Evolutionary conservation across 2,113 vertebrate species (phyloP).

Genomic region (Sakesphorus luctuosus): DNA sequence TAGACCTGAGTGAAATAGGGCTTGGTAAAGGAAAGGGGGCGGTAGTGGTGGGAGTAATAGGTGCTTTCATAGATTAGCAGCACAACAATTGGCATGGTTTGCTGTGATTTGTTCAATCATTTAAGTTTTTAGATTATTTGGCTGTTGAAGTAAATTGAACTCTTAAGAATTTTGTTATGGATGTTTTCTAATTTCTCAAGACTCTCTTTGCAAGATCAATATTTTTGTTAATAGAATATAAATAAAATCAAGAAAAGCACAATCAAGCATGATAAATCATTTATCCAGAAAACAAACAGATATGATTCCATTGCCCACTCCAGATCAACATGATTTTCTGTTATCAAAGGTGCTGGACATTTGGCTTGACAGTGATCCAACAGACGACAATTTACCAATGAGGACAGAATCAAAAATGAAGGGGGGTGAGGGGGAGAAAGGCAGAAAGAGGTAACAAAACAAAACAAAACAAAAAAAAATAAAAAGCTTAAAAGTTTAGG

Average conservation of each 20-base stretch:
- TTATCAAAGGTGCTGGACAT: not conserved
- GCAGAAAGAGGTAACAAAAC: accelerated
- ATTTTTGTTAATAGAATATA: not conserved
- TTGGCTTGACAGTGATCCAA: not conserved
- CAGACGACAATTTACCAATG: not conserved
- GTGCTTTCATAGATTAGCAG: not conserved
- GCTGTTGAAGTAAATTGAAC: not conserved
- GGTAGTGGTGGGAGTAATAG: not conserved
- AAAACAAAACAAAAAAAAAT: not conserved
- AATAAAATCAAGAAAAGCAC: not conserved
- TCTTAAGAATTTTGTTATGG: not conserved
- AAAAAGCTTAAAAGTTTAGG: not conserved
- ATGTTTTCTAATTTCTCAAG: not conserved
- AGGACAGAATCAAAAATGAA: not conserved
- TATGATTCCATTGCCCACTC: not conserved
- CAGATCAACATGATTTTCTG: not conserved
- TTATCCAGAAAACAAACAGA: not conserved
- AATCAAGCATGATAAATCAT: not conserved
- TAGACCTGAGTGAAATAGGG: not conserved
- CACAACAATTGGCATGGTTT: not conserved
- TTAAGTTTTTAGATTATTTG: not conserved
- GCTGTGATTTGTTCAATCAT: not conserved
- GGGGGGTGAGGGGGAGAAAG: accelerated
- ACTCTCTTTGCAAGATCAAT: not conserved
- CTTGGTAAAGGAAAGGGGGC: constrained; percentile 10